Base-by-base conservation (phyloP, 2,888 invertebrate species). In the Ormyrus labotus region DNA sequence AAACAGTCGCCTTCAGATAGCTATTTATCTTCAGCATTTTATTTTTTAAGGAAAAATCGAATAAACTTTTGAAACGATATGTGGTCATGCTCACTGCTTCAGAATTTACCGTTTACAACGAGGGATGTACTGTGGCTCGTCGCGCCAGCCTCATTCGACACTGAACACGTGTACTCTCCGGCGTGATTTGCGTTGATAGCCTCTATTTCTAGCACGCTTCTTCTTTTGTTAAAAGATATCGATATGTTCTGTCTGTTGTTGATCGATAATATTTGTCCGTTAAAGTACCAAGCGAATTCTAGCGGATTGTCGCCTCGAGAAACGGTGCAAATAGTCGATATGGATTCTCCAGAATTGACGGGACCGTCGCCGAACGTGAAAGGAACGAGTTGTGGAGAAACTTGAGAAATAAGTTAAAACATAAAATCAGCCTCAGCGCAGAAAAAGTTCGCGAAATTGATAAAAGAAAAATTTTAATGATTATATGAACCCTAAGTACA, bases 161-260 rank as follows among this genome's bases (percentile, higher is more conserved):
- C 96, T 77, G 94, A 93, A 88, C 96, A 96, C 63, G 95, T 95
- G 87, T 95, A 96, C 88, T 94, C 93, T 79, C 96, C 96, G 84
- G 94, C 94, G 89, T 96, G 95, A 78, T 93, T 92, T 60, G 93
- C 94, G 80, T 93, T 93, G 61, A 95, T 93, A n/a, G 94, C 92
- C 84, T 94, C 93, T 83, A 95, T 94, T 84, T 93, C 93, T 86
- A 95, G 89, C 81, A 94, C 92, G 83, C 93, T 93, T 86, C 93
- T 93, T 83, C 94, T 91, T 86, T 88, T 88, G 72, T 90, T 75
- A 85, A 89, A 91, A 78, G 92, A 90, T 63, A 93, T 88, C 93
- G 92, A 89, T 65, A 90, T 87, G 55, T 90, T 90, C 34, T 91
- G 89, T 45, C 87, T 86, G 51, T 89, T 87, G 81, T 81, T 84